Evolutionary conservation across 2,113 vertebrate species (phyloP), one percentile per base, ranked within the genome.

Genomic region (Odocoileus hemionus): DNA sequence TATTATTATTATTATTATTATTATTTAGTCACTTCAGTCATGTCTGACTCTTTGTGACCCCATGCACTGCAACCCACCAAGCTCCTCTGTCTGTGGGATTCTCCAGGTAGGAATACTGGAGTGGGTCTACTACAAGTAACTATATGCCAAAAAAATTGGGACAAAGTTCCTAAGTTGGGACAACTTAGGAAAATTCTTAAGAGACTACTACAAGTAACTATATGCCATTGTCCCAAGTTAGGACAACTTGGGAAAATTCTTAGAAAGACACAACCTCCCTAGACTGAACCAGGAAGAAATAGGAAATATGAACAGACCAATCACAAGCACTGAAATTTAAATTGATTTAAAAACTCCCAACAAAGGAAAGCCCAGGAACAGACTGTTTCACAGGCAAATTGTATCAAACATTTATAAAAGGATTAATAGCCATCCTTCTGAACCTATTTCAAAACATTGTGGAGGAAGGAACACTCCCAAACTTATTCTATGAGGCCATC

Each of bases 11-110:
- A 43, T 43, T 43, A 23, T 39, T 67, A 67, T 23, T 67, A 67
- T 67, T 70, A 70, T 70, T 70, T 5, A 39, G 10, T 70, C 67
- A 70, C n/a, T 70, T 70, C 67, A 70, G 10, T 70, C 0, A 1
- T 70, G 5, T 70, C 67, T 0, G 0, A 21, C n/a, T 70, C 5
- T 70, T 39, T 70, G n/a, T 70, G 67, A 70, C 2, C 10, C 5
- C n/a, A 70, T 0, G 0, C 1, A 39, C 67, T 70, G 19, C 10
- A 70, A n/a, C 64, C 64, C 9, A 23, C 19, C 2, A 39, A 2
- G n/a, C n/a, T 70, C n/a, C n/a, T 70, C 67, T 70, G n/a, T 70
- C n/a, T 23, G 5, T 70, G 67, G n/a, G n/a, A 70, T 39, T 70
- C 67, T 70, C 67, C 67, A 70, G n/a, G 5, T 19, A 70, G 36